A percentile compares a stretch with the other conserved stretches of the same genome.
Conservation (phyloP, 1,140 invertebrate species). For the Drosophila sproati region DNA sequence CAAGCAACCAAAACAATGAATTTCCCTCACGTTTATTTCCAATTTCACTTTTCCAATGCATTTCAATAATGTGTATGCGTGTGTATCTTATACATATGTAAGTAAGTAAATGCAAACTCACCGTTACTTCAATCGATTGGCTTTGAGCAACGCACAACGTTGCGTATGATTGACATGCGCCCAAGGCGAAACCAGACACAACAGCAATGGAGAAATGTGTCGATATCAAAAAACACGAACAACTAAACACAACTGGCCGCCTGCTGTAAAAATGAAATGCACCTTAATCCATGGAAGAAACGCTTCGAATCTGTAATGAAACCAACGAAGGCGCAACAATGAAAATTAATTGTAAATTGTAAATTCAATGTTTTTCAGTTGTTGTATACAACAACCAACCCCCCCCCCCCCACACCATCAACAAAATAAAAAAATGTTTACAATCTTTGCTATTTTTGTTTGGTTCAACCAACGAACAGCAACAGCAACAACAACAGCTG, state of each 20-base stretch:
- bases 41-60: slow-evolving; percentile 37
- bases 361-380: slow-evolving; percentile 57
- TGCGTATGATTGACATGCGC: slow-evolving; percentile 69
- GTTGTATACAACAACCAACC: neutral
- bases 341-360: slow-evolving; percentile 68
- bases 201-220: slow-evolving; percentile 44
- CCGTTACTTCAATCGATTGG: slow-evolving; percentile 32
- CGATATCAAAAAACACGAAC: slow-evolving; percentile 32
- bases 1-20: slow-evolving; percentile 1
- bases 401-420: neutral
- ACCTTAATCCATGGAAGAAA: slow-evolving; percentile 62
- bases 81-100: neutral
- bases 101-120: slow-evolving; percentile 54
- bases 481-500: slow-evolving; percentile 5
- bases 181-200: slow-evolving; percentile 11
- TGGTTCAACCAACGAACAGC: slow-evolving; percentile 30
- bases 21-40: slow-evolving; percentile 12
- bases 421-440: slow-evolving; percentile 62
- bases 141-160: slow-evolving; percentile 50
- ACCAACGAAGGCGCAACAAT: slow-evolving; percentile 42
- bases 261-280: slow-evolving; percentile 57
- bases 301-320: slow-evolving; percentile 70
- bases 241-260: slow-evolving; percentile 27
- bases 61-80: neutral
- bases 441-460: slow-evolving; percentile 66